phyloP scores from a whole-genome alignment of 2,888 invertebrate genomes.

The Chalcis sispes region DNA sequence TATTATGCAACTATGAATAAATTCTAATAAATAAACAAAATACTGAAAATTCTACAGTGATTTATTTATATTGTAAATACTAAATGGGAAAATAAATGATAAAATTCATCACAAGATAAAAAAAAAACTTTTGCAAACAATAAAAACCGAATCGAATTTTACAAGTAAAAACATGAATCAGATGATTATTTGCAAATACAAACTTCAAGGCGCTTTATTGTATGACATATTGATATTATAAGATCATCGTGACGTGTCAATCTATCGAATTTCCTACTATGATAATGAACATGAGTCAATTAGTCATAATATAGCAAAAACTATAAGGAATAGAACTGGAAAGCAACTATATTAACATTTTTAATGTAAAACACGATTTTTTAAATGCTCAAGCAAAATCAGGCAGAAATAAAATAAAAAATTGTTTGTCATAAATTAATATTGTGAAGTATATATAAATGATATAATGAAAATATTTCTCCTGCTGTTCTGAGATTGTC shows the following conservation, averaged over 20 bases:
- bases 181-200: slow-evolving; percentile 22
- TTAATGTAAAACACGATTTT: slow-evolving; percentile 9
- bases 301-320: slow-evolving; percentile 37
- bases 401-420: slow-evolving; percentile 38
- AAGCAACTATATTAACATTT: slow-evolving; percentile 29
- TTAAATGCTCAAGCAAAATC: slow-evolving; percentile 42
- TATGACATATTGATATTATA: slow-evolving; percentile 18
- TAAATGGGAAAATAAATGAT: slow-evolving; percentile 12
- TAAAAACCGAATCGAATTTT: slow-evolving; percentile 24
- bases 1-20: too few relatives aligned
- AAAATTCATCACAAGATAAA: slow-evolving; percentile 41
- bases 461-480: slow-evolving; percentile 23
- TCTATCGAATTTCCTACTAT: slow-evolving; percentile 8
- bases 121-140: slow-evolving; percentile 43
- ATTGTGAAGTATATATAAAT: background rate
- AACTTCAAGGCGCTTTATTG: slow-evolving; percentile 22
- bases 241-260: slow-evolving; percentile 25
- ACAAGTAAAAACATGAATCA: slow-evolving; percentile 5
- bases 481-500: slow-evolving; percentile 47
- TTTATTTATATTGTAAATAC: slow-evolving; percentile 1
- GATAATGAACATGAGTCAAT: slow-evolving; percentile 24
- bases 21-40: too few relatives aligned
- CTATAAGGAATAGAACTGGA: slow-evolving; percentile 3
- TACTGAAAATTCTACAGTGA: slow-evolving; percentile 28
- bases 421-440: slow-evolving; percentile 7